phyloP scores from a whole-genome alignment of 2,888 invertebrate genomes.

The Stictocephala bisonia region DNA sequence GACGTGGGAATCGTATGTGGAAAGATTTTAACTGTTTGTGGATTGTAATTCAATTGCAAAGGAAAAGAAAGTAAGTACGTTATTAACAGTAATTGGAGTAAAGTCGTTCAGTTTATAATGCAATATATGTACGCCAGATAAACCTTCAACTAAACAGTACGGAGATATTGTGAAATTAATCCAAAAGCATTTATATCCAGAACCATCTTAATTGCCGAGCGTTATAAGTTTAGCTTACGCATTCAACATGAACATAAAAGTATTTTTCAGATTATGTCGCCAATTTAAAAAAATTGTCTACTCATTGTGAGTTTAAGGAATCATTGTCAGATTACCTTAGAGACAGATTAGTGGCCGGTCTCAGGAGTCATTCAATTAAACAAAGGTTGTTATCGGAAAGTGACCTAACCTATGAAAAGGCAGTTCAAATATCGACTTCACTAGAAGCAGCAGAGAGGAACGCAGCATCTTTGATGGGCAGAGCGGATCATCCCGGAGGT shows the following conservation, averaged over 20 bases:
- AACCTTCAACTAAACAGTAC: slow-evolving; percentile 6
- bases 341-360: slow-evolving; percentile 29
- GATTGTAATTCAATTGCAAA: slow-evolving; percentile 9
- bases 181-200: slow-evolving; percentile 25
- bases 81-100: slow-evolving; percentile 29
- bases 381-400: slow-evolving; percentile 4
- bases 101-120: slow-evolving; percentile 17
- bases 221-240: slow-evolving; percentile 15
- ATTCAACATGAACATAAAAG: slow-evolving; percentile 20
- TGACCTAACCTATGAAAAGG: slow-evolving; percentile 38
- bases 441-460: slow-evolving; percentile 25
- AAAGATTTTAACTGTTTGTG: slow-evolving; percentile 37
- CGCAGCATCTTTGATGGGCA: background rate
- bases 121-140: slow-evolving; percentile 18
- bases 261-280: slow-evolving; percentile 22
- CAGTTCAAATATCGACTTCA: slow-evolving; percentile 22
- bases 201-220: slow-evolving; percentile 30
- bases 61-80: slow-evolving; percentile 29
- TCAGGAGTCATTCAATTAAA: slow-evolving; percentile 7
- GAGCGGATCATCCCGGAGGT: background rate
- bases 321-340: no score
- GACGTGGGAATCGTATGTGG: slow-evolving; percentile 41
- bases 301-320: slow-evolving; percentile 35
- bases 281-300: background rate
- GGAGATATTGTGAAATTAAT: slow-evolving; percentile 19